phyloP scores from a whole-genome alignment of 1,140 invertebrate species.

The Drosophila miranda region DNA sequence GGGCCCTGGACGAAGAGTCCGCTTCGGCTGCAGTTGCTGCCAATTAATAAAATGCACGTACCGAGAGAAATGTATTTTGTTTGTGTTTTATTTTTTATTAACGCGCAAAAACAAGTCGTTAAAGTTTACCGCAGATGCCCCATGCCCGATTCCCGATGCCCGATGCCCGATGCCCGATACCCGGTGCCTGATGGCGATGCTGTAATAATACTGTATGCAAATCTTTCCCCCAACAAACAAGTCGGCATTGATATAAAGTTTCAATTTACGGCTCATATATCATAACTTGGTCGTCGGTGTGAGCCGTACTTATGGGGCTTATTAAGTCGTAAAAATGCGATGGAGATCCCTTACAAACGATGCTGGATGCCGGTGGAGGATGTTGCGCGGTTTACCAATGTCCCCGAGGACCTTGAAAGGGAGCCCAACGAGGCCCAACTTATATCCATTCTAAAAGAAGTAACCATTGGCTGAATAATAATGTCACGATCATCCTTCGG shows the following conservation, averaged over 20 bases:
- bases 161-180: too few relatives aligned
- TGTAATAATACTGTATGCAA: slow-evolving; percentile 79
- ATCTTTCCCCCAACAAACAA: slow-evolving; percentile 48
- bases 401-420: slow-evolving; percentile 50
- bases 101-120: slow-evolving; percentile 61
- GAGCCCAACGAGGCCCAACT: background rate
- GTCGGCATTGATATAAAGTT: slow-evolving; percentile 71
- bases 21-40: slow-evolving; percentile 35
- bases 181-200: slow-evolving; percentile 37
- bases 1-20: slow-evolving; percentile 22
- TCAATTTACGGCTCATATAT: slow-evolving; percentile 79
- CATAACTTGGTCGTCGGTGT: slow-evolving; percentile 51
- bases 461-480: too few relatives aligned
- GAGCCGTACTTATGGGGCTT: slow-evolving; percentile 50
- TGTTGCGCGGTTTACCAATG: slow-evolving; percentile 17
- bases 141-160: background rate
- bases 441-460: background rate
- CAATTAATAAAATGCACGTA: slow-evolving; percentile 65
- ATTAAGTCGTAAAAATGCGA: slow-evolving; percentile 70
- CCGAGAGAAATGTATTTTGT: slow-evolving; percentile 29
- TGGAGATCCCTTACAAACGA: slow-evolving; percentile 49
- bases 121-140: slow-evolving; percentile 59
- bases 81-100: slow-evolving; percentile 43
- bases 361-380: slow-evolving; percentile 30
- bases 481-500: too few relatives aligned